Evolutionary conservation across 2,888 invertebrate genomes (phyloP).

Genomic region (Punctoribates punctum): DNA sequence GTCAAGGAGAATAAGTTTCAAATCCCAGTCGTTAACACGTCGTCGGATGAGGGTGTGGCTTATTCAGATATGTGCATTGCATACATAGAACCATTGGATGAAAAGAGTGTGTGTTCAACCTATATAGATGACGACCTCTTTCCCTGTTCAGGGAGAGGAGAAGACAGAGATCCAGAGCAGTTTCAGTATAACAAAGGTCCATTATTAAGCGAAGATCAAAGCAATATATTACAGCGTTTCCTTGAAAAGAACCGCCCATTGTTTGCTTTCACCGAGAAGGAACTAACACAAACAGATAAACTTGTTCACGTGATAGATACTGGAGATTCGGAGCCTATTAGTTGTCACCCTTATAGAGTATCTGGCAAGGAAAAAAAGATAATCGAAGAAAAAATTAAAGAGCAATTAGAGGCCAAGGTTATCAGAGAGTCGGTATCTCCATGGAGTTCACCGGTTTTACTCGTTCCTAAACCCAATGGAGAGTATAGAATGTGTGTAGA

Average conservation of each 20-base stretch:
- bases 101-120: no score
- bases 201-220: neutral
- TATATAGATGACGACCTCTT: neutral
- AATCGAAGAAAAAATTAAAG: conserved; percentile 2
- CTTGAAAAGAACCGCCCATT: neutral
- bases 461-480: conserved; percentile 51
- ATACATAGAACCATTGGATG: no score
- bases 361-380: neutral
- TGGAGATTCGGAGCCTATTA: neutral
- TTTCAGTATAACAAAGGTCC: neutral
- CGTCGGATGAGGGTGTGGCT: no score
- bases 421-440: neutral
- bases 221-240: neutral
- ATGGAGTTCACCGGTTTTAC: neutral
- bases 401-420: neutral
- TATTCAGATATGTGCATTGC: no score
- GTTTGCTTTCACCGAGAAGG: neutral
- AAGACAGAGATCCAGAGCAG: neutral
- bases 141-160: neutral
- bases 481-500: conserved; percentile 49
- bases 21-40: no score
- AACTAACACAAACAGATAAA: neutral
- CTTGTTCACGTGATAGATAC: neutral
- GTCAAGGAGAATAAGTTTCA: no score
- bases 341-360: neutral